Evolutionary conservation across 92 coral and sea anemone species (phyloP), one percentile per base, ranked within the genome.

Genomic region (Epizoanthus illoricatus): DNA sequence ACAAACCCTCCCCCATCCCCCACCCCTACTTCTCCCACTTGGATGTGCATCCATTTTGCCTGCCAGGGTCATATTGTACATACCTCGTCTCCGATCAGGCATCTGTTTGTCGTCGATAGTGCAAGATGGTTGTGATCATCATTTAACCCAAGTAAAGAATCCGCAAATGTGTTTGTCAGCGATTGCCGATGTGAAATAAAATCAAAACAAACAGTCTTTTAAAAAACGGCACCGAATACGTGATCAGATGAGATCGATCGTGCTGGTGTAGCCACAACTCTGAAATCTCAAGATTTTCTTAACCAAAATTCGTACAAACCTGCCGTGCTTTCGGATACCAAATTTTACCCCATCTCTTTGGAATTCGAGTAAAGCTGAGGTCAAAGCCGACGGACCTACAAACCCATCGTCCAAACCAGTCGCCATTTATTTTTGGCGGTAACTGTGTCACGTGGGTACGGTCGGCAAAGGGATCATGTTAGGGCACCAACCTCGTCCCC

Each of bases 21-120:
- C n/a, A n/a, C n/a, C n/a, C 33, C 0, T 1, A 28, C 36, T 2
- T 28, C 36, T 28, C 36, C 36, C 36, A 28, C 36, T 28, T 28
- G 36, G 36, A 28, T 28, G 36, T 28, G 36, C 36, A 28, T 28
- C 36, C 36, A 28, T 28, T 28, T 28, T 28, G 33, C 33, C 33
- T 28, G 33, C 1, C 33, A 28, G 33, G 36, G 36, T 28, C 33
- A 28, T 16, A 19, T 11, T 10, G 16, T 65, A 20, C 89, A 55
- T 84, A 94, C 98, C 98, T 94, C 98, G 80, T 94, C 98, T 56
- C 95, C 95, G 58, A 94, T 89, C 82, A 94, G 74, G 68, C 98
- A 91, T 89, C 98, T 91, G 88, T 65, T 55, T 52, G 10, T 12
- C 2, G 56, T 52, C 11, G 56, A 41, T 49, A 62, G 54, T 60